Evolutionary conservation across 2,888 invertebrate species (phyloP).

Genomic region (Beris chalybata): DNA sequence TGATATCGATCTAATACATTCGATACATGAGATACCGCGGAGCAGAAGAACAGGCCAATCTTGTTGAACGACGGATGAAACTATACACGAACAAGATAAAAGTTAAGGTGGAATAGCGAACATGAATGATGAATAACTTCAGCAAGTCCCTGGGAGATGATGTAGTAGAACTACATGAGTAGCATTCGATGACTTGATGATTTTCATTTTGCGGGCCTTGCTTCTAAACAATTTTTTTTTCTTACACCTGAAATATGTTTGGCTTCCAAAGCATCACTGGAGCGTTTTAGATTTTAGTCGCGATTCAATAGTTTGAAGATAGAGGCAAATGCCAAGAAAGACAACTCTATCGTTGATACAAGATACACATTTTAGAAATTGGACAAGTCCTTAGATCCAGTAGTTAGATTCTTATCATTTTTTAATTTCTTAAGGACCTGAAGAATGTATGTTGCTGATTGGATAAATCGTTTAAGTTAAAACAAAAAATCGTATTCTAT

Average conservation of each 20-base stretch:
- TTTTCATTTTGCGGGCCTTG: conserved; percentile 3
- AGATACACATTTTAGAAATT: no score
- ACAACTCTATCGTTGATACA: conserved; percentile 13
- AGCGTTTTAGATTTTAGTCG: conserved; percentile 22
- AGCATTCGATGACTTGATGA: conserved; percentile 25
- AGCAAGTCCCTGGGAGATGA: conserved; percentile 13
- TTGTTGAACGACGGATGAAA: conserved; percentile 27
- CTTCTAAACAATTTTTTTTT: background rate
- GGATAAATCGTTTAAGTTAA: no score
- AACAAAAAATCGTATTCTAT: no score
- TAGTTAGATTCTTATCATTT: no score
- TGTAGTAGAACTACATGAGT: conserved; percentile 27
- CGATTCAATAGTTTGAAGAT: conserved; percentile 7
- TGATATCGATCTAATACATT: conserved; percentile 31
- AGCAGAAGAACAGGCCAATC: conserved; percentile 25
- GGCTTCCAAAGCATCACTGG: conserved; percentile 3
- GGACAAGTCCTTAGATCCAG: no score
- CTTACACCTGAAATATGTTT: background rate
- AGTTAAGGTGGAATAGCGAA: conserved; percentile 18
- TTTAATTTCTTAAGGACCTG: no score
- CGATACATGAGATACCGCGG: conserved; percentile 27
- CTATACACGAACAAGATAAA: conserved; percentile 9
- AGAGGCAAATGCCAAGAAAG: conserved; percentile 9
- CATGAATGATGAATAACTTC: conserved; percentile 27
- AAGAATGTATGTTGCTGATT: no score